Base-by-base conservation (phyloP, 2,113 vertebrate genomes). In the Perognathus longimembris region DNA sequence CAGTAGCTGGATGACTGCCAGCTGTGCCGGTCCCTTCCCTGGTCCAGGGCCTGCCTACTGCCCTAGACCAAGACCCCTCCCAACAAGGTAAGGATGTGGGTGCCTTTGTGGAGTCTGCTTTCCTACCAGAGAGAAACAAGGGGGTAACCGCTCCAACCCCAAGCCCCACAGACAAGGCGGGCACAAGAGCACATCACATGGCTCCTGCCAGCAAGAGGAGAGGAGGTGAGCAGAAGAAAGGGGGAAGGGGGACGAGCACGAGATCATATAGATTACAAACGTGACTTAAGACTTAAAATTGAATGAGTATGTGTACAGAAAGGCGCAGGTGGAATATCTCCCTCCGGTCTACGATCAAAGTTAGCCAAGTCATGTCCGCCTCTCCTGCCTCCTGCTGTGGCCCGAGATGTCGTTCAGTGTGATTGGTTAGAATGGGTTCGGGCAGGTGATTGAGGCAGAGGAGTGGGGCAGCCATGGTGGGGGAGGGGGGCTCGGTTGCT, bases 281-380 rank as follows among this genome's bases (percentile, higher is more conserved):
- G 98, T 98, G 98, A 98, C 98, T 98, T 98, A 98, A 98, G 98
- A 98, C 97, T 98, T 98, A 97, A 98, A 98, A 98, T 98, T 97
- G 98, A 98, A 98, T 98, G 98, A 98, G 98, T 98, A 98, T 97
- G 98, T 98, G 98, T 98, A 97, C 97, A 98, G 96, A 98, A 98
- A 98, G 98, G 97, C 98, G 97, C 98, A 97, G 97, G 97, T 98
- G 98, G 97, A 97, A 97, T 97, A 97, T 97, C 97, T 98, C 98
- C 98, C 98, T 98, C 97, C 97, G 96, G 98, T 98, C 99, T 98
- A 98, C 96, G 98, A 98, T 98, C 97, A 98, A 96, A 97, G 98
- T 96, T 97, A 97, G 96, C 97, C 74, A 97, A 98, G 98, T 97
- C 97, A 97, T 95, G 88, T 96, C 96, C 93, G 97, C 98, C 97